These are phyloP conservation scores for Micrasema minimum DNA, from an alignment of 1,140 invertebrate species.

Conservation along the genomic window DNA sequence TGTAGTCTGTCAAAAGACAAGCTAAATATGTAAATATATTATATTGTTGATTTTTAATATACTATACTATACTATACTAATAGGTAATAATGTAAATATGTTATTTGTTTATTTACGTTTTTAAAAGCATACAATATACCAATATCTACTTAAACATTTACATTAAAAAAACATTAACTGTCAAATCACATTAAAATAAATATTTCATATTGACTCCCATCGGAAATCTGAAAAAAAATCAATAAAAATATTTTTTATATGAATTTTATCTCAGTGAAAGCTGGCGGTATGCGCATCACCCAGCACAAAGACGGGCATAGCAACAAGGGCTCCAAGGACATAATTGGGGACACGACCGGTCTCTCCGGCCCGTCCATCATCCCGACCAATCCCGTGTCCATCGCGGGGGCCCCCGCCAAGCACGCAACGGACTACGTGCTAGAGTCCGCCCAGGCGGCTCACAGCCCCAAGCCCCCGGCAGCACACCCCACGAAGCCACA, in stretches of 20 bases:
- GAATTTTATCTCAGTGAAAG: constrained; percentile 77
- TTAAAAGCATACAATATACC: no score
- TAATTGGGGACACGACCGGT: constrained; percentile 60
- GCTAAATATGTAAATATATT: no score
- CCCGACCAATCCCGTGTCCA: constrained; percentile 79
- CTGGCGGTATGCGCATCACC: constrained; percentile 90
- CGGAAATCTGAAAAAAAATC: no score
- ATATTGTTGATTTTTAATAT: no score
- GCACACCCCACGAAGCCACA: constrained; percentile 69
- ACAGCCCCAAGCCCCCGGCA: constrained; percentile 77
- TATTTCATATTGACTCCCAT: no score
- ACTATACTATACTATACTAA: no score
- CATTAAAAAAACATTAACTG: no score
- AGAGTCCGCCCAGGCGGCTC: constrained; percentile 83
- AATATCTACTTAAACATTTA: no score
- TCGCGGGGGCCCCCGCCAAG: constrained; percentile 82
- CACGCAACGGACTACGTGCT: constrained; percentile 90
- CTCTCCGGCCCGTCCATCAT: constrained; percentile 65
- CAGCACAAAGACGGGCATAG: constrained; percentile 81
- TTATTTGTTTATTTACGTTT: no score
- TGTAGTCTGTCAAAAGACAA: no score
- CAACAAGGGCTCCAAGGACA: constrained; percentile 71
- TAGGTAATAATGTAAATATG: no score
- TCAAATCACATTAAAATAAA: no score
- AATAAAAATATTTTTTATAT: constrained; percentile 36